phyloP scores from a whole-genome alignment of 2,113 vertebrate genomes.

The Recurvirostra avosetta region DNA sequence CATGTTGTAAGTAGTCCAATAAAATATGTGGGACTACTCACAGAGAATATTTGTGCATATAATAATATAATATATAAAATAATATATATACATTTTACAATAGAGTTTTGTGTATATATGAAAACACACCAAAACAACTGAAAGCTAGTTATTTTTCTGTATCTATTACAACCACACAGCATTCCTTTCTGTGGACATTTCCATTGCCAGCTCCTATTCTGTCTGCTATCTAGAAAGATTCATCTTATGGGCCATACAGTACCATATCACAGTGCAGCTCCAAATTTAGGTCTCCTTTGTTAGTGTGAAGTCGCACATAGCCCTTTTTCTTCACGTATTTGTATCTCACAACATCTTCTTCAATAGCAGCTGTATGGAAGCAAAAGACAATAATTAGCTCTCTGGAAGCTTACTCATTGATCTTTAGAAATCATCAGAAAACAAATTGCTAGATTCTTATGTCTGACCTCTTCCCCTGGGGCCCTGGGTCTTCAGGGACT shows the following conservation, averaged over 20 bases:
- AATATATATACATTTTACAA: not conserved
- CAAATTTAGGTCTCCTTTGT: conserved; percentile 90
- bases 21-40: not conserved
- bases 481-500: not conserved
- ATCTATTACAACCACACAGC: not conserved
- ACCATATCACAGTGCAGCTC: conserved; percentile 97
- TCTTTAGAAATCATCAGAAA: not conserved
- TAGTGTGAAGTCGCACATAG: conserved; percentile 92
- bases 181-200: not conserved
- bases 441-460: not conserved
- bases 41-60: not conserved
- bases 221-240: not conserved
- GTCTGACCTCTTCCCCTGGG: not conserved
- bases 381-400: not conserved
- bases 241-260: not conserved
- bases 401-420: not conserved
- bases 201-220: not conserved
- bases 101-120: not conserved
- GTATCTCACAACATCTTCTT: conserved; percentile 90
- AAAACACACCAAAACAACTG: not conserved
- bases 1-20: not conserved
- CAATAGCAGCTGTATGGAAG: conserved; percentile 78
- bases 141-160: not conserved
- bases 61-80: not conserved
- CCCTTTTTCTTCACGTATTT: conserved; percentile 95